phyloP scores from a whole-genome alignment of 1,140 invertebrate species.

The Cherax destructor region DNA sequence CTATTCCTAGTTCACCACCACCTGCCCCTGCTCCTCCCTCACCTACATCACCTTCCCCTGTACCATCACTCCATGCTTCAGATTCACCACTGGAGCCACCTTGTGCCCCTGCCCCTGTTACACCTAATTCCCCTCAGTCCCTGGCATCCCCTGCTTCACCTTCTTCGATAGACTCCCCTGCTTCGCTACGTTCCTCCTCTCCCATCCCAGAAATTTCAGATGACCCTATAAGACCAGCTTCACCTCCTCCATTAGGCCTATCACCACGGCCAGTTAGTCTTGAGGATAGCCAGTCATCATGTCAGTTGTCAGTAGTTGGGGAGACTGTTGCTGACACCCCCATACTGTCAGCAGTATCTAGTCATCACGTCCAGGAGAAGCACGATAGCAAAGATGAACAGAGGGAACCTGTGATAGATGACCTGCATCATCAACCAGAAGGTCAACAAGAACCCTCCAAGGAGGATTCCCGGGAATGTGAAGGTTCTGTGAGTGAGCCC shows the following conservation, averaged over 20 bases:
- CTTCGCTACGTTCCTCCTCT: slow-evolving; percentile 35
- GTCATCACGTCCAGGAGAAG: slow-evolving; percentile 55
- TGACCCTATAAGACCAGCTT: slow-evolving; percentile 3
- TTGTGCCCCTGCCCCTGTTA: slow-evolving; percentile 69
- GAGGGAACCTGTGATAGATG: slow-evolving; percentile 52
- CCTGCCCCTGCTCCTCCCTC: slow-evolving; percentile 65
- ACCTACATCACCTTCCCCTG: slow-evolving; percentile 52
- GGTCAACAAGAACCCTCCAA: slow-evolving; percentile 23
- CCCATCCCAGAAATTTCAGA: slow-evolving; percentile 47
- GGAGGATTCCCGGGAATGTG: slow-evolving; percentile 25
- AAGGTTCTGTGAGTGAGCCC: slow-evolving; percentile 16
- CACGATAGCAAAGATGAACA: slow-evolving; percentile 49
- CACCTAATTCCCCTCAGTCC: slow-evolving; percentile 65
- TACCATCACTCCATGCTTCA: slow-evolving; percentile 49
- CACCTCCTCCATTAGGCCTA: slow-evolving; percentile 27
- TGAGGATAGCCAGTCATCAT: slow-evolving; percentile 39
- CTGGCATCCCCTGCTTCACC: slow-evolving; percentile 57
- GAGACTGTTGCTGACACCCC: slow-evolving; percentile 51
- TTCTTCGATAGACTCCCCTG: slow-evolving; percentile 55
- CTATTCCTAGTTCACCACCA: slow-evolving; percentile 47
- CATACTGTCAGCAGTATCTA: slow-evolving; percentile 51
- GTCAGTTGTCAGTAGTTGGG: slow-evolving; percentile 55
- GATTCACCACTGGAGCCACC: slow-evolving; percentile 70
- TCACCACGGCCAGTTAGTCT: slow-evolving; percentile 31
- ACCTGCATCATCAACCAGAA: slow-evolving; percentile 30